These are phyloP conservation scores for Sapayoa aenigma DNA, from an alignment of 2,113 vertebrate genomes.

Conservation along the genomic window DNA sequence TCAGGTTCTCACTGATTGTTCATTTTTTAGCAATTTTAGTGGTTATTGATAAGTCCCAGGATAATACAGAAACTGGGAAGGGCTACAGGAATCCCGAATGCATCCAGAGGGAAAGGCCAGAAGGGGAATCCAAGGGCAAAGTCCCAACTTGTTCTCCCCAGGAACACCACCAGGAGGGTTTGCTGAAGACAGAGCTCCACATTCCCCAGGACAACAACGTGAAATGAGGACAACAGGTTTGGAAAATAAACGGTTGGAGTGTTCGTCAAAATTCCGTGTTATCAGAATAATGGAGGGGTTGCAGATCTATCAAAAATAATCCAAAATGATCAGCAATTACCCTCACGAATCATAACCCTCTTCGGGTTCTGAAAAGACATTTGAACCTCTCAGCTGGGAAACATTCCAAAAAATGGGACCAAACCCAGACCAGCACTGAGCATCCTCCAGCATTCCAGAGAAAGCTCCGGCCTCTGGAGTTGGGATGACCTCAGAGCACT, in stretches of 20 bases:
- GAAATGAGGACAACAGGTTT: not conserved
- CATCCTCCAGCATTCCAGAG: not conserved
- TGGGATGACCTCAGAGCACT: not conserved
- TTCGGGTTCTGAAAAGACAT: not conserved
- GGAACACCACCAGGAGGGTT: not conserved
- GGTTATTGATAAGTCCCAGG: not conserved
- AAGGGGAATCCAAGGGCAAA: not conserved
- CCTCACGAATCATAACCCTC: not conserved
- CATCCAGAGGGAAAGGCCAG: not conserved
- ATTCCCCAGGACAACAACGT: not conserved
- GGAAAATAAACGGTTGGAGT: not conserved
- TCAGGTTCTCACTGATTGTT: not conserved
- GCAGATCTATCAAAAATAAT: not conserved
- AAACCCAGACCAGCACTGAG: not conserved
- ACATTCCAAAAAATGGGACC: not conserved
- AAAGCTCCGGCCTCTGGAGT: rapidly evolving
- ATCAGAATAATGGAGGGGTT: not conserved
- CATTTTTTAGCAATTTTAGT: not conserved
- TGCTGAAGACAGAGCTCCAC: not conserved
- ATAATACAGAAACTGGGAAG: not conserved
- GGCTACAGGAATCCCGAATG: not conserved
- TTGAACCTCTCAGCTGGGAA: not conserved
- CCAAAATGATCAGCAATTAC: not conserved
- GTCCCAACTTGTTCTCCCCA: not conserved
- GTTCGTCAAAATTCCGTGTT: not conserved